These are phyloP conservation scores for Rhyacophila brunnea DNA, from an alignment of 1,140 invertebrate genomes.

Conservation along the genomic window DNA sequence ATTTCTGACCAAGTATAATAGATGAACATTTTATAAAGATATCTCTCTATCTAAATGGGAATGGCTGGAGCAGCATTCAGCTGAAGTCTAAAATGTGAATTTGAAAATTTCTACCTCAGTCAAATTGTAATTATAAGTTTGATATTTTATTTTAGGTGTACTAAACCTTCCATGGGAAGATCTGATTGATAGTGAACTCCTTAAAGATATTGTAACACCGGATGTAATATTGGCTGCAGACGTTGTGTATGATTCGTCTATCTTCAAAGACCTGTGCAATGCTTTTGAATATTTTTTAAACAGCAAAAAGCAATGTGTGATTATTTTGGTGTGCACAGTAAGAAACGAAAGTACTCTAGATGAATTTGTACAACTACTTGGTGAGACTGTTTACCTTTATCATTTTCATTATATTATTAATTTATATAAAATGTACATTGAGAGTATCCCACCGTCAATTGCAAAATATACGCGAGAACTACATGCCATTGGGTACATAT, in stretches of 20 bases:
- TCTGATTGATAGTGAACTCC: not conserved
- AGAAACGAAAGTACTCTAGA: constrained; percentile 6
- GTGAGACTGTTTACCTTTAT: too few species aligned
- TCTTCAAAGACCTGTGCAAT: constrained; percentile 6
- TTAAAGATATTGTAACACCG: constrained; percentile 2
- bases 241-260: constrained; percentile 14
- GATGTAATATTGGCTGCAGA: constrained; percentile 10
- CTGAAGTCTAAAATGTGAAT: too few species aligned
- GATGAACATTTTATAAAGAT: too few species aligned
- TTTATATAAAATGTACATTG: too few species aligned
- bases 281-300: constrained; percentile 13
- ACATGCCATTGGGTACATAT: too few species aligned
- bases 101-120: too few species aligned
- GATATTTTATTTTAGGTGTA: constrained; percentile 6
- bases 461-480: too few species aligned
- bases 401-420: too few species aligned
- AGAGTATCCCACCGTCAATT: too few species aligned
- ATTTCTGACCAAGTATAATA: too few species aligned
- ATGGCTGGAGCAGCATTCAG: too few species aligned
- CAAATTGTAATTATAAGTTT: not conserved
- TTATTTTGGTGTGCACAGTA: constrained; percentile 12
- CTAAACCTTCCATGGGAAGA: constrained; percentile 15
- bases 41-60: too few species aligned
- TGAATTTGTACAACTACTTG: constrained; percentile 7
- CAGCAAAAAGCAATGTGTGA: not conserved